A percentile compares a stretch with the other conserved stretches of the same genome.
Evolutionary conservation across 30 jellyfish, hydroid and myxozoan genomes (phyloP).

Genomic region (Aurelia coerulea): DNA sequence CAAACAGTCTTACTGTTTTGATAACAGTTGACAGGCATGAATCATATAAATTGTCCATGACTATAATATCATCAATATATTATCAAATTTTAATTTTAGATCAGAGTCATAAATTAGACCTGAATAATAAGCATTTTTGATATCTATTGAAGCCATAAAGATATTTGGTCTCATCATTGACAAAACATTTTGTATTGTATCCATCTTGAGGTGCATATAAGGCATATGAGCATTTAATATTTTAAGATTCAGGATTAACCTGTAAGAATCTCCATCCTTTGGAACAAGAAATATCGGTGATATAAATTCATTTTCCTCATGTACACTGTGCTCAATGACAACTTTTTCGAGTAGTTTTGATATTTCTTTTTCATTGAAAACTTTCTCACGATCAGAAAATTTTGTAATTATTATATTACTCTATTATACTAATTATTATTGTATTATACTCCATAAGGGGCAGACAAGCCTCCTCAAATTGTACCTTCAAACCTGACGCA

Average conservation of each 20-base stretch:
- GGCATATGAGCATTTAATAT: background rate
- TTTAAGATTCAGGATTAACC: slow-evolving; percentile 2
- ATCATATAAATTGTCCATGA: background rate
- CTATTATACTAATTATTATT: too few species aligned
- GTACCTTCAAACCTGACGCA: slow-evolving; percentile 11
- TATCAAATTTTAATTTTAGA: slow-evolving; percentile 23
- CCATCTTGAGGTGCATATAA: slow-evolving; percentile 49
- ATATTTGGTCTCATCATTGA: background rate
- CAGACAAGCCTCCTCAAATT: background rate
- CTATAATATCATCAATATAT: slow-evolving; percentile 15
- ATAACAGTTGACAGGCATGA: background rate
- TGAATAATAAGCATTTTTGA: slow-evolving; percentile 52
- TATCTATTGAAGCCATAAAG: slow-evolving; percentile 18
- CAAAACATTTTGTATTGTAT: background rate
- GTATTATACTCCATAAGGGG: background rate
- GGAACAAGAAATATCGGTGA: slow-evolving; percentile 36
- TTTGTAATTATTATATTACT: background rate
- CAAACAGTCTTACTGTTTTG: background rate
- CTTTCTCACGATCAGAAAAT: background rate
- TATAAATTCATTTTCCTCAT: slow-evolving; percentile 33
- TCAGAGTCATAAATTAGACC: background rate
- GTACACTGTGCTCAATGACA: slow-evolving; percentile 5
- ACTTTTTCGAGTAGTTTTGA: background rate
- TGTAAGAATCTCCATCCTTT: slow-evolving; percentile 16
- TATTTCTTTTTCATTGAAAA: background rate